Evolutionary conservation across 2,113 vertebrate species (phyloP).

Genomic region (Nannobrachium achirus): DNA sequence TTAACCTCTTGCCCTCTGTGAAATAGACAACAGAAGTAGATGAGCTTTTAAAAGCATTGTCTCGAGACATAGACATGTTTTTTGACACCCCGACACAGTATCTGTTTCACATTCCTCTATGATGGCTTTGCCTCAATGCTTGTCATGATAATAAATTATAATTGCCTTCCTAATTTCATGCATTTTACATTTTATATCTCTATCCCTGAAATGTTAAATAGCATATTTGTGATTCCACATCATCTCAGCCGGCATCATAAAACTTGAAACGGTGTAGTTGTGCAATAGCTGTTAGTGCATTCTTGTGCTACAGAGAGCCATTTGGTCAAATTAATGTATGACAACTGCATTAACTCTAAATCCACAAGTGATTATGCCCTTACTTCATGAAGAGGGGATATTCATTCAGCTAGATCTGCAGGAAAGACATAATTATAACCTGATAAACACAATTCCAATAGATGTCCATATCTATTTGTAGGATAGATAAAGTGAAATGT

Average conservation of each 20-base stretch:
- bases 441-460: conserved; percentile 25
- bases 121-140: conserved; percentile 11
- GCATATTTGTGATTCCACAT: conserved; percentile 33
- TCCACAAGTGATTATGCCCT: conserved; percentile 27
- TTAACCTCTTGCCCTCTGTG: conserved; percentile 45
- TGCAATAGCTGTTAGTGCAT: conserved; percentile 33
- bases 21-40: conserved; percentile 44
- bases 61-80: conserved; percentile 29
- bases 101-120: conserved; percentile 40
- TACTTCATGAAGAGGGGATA: conserved; percentile 37
- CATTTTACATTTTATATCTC: conserved; percentile 34
- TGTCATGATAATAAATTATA: conserved; percentile 59
- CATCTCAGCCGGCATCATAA: conserved; percentile 4
- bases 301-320: conserved; percentile 17
- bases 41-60: conserved; percentile 20
- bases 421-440: conserved; percentile 24
- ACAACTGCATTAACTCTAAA: conserved; percentile 53
- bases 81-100: conserved; percentile 21
- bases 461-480: neutral
- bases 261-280: conserved; percentile 15
- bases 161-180: conserved; percentile 45
- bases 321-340: conserved; percentile 31
- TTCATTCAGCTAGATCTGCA: conserved; percentile 1
- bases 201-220: conserved; percentile 23
- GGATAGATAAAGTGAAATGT: conserved; percentile 47